phyloP scores from a whole-genome alignment of 2,113 vertebrate genomes.

The Mastomys coucha region DNA sequence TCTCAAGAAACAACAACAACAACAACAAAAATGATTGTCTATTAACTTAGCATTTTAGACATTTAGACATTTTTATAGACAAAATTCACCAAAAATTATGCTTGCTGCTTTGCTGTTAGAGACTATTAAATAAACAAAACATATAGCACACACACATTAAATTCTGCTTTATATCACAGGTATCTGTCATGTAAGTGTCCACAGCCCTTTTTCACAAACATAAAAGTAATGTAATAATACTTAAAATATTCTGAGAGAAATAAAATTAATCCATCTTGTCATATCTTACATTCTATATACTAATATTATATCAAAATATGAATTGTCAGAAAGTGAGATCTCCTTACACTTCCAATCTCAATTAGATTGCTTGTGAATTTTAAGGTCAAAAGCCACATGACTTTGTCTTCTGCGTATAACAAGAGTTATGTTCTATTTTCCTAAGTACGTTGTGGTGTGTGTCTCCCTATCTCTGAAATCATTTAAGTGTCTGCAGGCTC shows the following conservation, averaged over 20 bases:
- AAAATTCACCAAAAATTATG: neutral
- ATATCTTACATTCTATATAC: neutral
- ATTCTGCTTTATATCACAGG: neutral
- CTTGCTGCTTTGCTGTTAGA: neutral
- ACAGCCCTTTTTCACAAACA: too few species aligned
- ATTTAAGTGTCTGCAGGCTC: conserved; percentile 22
- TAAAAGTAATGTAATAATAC: neutral
- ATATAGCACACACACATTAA: neutral
- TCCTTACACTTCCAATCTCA: neutral
- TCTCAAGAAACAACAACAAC: too few species aligned
- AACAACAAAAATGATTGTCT: neutral
- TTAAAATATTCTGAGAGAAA: neutral
- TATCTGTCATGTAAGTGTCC: neutral
- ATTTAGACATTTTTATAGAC: neutral
- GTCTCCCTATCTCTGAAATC: conserved; percentile 45
- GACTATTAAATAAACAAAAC: neutral
- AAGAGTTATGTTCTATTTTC: conserved; percentile 55
- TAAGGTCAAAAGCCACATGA: conserved; percentile 30
- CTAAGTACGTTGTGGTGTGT: conserved; percentile 60
- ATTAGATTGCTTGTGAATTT: conserved; percentile 40
- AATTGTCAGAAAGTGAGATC: conserved; percentile 23
- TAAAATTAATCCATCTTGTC: neutral
- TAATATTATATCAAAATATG: conserved; percentile 23
- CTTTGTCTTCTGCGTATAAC: neutral
- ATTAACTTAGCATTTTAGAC: neutral